Conservation (phyloP, 1,140 invertebrate genomes). For the Neodiprion lecontei region DNA sequence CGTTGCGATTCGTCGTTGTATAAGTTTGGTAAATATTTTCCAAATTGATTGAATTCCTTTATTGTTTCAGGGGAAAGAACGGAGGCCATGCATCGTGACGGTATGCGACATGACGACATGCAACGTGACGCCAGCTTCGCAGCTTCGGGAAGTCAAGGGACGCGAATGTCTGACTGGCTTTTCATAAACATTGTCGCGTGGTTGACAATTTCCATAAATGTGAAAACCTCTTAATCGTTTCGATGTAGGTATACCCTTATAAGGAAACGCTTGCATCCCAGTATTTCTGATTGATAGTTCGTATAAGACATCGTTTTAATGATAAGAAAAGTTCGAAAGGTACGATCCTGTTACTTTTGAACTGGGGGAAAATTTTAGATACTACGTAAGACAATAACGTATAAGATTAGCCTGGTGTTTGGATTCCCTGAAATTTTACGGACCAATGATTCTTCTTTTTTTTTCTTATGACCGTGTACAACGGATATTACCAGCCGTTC, state of each 20-base stretch:
- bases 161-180: neutral
- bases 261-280: neutral
- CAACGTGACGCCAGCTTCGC: constrained; percentile 54
- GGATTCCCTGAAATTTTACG: too few species aligned
- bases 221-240: neutral
- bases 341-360: neutral
- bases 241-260: too few species aligned
- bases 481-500: too few species aligned
- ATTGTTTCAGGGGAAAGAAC: constrained; percentile 56
- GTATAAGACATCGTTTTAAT: neutral
- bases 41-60: constrained; percentile 7
- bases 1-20: too few species aligned
- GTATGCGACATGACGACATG: constrained; percentile 60
- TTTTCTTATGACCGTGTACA: too few species aligned
- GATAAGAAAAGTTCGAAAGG: neutral
- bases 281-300: constrained; percentile 5
- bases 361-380: neutral
- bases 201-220: neutral
- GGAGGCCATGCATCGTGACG: constrained; percentile 61
- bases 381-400: neutral
- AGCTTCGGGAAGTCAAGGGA: constrained; percentile 24
- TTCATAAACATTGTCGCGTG: neutral
- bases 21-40: constrained; percentile 6
- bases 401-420: too few species aligned
- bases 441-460: too few species aligned